Conservation (phyloP, 2,113 vertebrate species). For the Rhinichthys klamathensis region DNA sequence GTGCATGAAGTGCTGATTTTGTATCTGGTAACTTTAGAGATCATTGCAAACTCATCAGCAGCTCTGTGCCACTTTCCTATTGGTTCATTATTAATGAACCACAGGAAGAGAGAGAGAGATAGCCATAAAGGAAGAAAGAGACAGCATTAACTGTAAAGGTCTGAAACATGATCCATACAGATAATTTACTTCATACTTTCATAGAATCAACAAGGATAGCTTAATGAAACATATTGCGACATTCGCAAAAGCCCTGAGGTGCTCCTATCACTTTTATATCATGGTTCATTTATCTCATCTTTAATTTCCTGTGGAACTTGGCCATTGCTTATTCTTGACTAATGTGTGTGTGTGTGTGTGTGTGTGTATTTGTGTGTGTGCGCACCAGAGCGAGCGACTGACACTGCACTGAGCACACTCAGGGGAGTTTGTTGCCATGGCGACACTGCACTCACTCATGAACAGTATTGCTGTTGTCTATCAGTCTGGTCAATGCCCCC, state of each 20-base stretch:
- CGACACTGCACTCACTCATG: constrained; percentile 63
- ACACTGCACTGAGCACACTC: constrained; percentile 62
- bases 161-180: neutral
- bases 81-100: constrained; percentile 29
- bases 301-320: constrained; percentile 47
- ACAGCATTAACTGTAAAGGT: neutral
- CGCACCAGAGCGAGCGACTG: constrained; percentile 54
- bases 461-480: constrained; percentile 54
- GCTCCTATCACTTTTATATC: neutral
- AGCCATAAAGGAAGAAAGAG: neutral
- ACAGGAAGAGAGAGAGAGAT: neutral
- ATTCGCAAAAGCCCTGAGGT: neutral
- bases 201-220: neutral
- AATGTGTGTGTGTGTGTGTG: constrained; percentile 1
- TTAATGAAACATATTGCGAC: constrained; percentile 4
- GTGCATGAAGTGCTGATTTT: neutral
- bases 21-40: constrained; percentile 13
- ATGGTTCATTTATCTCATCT: neutral
- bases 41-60: constrained; percentile 17
- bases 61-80: constrained; percentile 5
- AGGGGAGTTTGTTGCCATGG: constrained; percentile 73
- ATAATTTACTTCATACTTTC: neutral
- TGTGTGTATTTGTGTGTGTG: constrained; percentile 39
- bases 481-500: constrained; percentile 22
- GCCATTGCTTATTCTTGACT: constrained; percentile 22